Evolutionary conservation across 2,113 vertebrate species (phyloP).

Genomic region (Larimichthys polyactis): DNA sequence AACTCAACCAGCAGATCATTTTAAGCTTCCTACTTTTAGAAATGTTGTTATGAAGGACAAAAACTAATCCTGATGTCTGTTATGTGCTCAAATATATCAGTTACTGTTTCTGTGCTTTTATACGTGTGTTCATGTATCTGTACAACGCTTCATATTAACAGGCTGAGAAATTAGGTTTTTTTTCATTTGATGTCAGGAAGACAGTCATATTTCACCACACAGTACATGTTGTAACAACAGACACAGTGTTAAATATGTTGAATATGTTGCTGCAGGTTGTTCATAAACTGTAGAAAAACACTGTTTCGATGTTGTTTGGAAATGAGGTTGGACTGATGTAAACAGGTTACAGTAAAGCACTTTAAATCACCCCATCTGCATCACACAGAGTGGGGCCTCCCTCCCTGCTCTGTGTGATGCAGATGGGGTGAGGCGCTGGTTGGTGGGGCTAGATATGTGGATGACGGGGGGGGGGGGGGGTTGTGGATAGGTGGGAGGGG

Average conservation of each 20-base stretch:
- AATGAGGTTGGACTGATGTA: conserved; percentile 36
- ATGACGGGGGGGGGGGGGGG: conserved; percentile 86
- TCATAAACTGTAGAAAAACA: too few species aligned
- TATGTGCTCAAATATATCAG: too few species aligned
- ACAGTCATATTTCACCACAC: too few species aligned
- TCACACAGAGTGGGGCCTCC: conserved; percentile 24
- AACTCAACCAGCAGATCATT: too few species aligned
- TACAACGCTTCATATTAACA: neutral
- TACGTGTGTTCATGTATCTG: too few species aligned
- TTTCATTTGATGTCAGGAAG: neutral
- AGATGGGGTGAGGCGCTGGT: conserved; percentile 68
- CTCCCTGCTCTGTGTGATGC: neutral
- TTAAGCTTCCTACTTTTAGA: too few species aligned
- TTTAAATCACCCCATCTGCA: conserved; percentile 56
- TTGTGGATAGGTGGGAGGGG: conserved; percentile 54
- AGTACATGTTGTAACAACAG: neutral
- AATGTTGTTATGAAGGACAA: too few species aligned
- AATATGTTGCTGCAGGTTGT: too few species aligned
- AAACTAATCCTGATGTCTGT: too few species aligned
- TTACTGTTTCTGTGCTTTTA: too few species aligned
- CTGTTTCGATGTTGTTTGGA: neutral
- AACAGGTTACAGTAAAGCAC: conserved; percentile 41
- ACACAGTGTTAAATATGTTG: too few species aligned
- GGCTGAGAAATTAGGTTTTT: neutral
- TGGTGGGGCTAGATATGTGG: conserved; percentile 54